Conservation (phyloP, 2,888 invertebrate species). For the Euproctis similis region DNA sequence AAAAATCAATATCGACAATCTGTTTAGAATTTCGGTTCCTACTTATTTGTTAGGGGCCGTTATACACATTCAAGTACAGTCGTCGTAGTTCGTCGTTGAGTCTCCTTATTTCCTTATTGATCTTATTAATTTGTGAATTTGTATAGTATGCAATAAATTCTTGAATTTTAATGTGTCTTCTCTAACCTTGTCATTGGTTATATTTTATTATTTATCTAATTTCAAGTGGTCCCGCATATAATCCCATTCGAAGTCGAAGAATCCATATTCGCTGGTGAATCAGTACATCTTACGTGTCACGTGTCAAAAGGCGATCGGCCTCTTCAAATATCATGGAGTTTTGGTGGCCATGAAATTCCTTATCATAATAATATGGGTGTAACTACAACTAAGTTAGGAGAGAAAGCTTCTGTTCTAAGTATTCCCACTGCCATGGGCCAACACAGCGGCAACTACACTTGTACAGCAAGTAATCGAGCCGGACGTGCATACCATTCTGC, state of each 20-base stretch:
- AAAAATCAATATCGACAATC: too few relatives aligned
- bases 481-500: conserved; percentile 75
- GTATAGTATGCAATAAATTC: too few relatives aligned
- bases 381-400: conserved; percentile 71
- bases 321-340: conserved; percentile 81
- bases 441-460: conserved; percentile 80
- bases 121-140: too few relatives aligned
- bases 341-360: conserved; percentile 78
- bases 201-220: conserved; percentile 24
- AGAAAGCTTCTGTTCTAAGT: conserved; percentile 74
- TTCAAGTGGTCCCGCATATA: conserved; percentile 78
- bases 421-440: conserved; percentile 75
- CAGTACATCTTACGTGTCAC: conserved; percentile 79
- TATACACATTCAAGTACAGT: too few relatives aligned
- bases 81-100: too few relatives aligned
- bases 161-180: too few relatives aligned
- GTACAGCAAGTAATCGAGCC: conserved; percentile 77
- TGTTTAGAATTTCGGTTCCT: too few relatives aligned
- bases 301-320: conserved; percentile 83
- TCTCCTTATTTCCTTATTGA: too few relatives aligned
- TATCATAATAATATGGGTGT: conserved; percentile 71
- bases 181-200: too few relatives aligned
- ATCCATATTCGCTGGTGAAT: conserved; percentile 80
- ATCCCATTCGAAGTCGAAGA: conserved; percentile 81
- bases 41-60: too few relatives aligned